Conservation (phyloP, 2,888 invertebrate species). For the Tinea trinotella region DNA sequence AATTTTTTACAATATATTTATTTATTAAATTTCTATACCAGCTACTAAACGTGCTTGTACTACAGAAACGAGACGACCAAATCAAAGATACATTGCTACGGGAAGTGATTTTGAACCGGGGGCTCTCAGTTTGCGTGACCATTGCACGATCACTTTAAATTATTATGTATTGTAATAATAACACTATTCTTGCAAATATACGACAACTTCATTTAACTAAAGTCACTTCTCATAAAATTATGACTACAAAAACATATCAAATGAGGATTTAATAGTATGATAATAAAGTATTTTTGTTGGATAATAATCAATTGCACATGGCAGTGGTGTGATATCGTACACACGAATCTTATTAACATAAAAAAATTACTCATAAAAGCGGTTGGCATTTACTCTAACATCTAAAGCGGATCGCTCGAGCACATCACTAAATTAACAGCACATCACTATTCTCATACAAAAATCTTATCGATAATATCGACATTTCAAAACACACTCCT, state of each 20-base stretch:
- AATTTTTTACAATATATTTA: no score
- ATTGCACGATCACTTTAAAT: no score
- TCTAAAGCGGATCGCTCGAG: constrained; percentile 43
- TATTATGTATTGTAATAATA: no score
- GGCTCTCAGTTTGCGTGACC: no score
- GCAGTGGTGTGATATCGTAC: constrained; percentile 66
- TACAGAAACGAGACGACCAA: no score
- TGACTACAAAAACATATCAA: constrained; percentile 43
- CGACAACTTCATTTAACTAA: no score
- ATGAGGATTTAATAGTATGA: constrained; percentile 52
- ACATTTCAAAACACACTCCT: neutral
- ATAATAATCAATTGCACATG: constrained; percentile 58
- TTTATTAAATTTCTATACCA: no score
- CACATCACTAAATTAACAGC: constrained; percentile 32
- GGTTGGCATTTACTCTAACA: constrained; percentile 69
- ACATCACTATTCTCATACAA: constrained; percentile 10
- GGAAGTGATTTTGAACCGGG: no score
- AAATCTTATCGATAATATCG: neutral
- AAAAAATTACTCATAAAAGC: constrained; percentile 58
- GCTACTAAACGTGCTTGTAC: no score
- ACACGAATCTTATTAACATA: constrained; percentile 38
- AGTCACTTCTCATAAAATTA: constrained; percentile 52
- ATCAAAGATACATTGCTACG: no score
- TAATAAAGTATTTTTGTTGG: constrained; percentile 39
- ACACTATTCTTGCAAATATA: no score